These are phyloP conservation scores for Pyrgus malvae DNA, from an alignment of 2,888 invertebrate genomes.

Conservation along the genomic window DNA sequence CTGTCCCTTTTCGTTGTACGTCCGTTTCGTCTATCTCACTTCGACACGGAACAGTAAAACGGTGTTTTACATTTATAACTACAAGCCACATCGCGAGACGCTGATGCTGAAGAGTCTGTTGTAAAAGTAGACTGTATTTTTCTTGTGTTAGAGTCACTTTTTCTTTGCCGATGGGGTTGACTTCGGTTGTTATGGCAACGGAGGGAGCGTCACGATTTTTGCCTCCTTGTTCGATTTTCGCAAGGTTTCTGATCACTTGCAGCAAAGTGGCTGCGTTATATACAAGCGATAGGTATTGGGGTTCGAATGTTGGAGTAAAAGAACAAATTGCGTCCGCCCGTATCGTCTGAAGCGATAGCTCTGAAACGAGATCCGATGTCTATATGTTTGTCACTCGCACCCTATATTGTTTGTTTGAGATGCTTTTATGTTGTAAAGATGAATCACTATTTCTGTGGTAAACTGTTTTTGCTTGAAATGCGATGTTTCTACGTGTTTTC, in stretches of 20 bases:
- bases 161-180: slow-evolving; percentile 28
- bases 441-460: slow-evolving; percentile 7
- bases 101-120: slow-evolving; percentile 28
- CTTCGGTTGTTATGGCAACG: slow-evolving; percentile 57
- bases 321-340: slow-evolving; percentile 38
- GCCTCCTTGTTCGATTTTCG: slow-evolving; percentile 66
- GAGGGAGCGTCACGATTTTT: slow-evolving; percentile 67
- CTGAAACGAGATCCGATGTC: slow-evolving; percentile 25
- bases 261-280: slow-evolving; percentile 41
- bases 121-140: slow-evolving; percentile 39
- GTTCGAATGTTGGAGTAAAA: slow-evolving; percentile 38
- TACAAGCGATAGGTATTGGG: slow-evolving; percentile 31
- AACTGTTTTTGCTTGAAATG: not conserved
- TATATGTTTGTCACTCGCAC: not conserved
- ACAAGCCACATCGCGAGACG: slow-evolving; percentile 60
- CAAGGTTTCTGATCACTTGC: slow-evolving; percentile 58
- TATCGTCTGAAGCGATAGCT: slow-evolving; percentile 26
- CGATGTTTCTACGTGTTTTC: not conserved
- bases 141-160: slow-evolving; percentile 39
- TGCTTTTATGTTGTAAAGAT: slow-evolving; percentile 15
- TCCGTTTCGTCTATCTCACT: slow-evolving; percentile 37
- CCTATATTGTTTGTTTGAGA: not conserved
- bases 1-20: slow-evolving; percentile 38
- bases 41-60: slow-evolving; percentile 50
- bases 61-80: slow-evolving; percentile 81